Base-by-base conservation (phyloP, 2,113 vertebrate species). In the Gallinago undulata region DNA sequence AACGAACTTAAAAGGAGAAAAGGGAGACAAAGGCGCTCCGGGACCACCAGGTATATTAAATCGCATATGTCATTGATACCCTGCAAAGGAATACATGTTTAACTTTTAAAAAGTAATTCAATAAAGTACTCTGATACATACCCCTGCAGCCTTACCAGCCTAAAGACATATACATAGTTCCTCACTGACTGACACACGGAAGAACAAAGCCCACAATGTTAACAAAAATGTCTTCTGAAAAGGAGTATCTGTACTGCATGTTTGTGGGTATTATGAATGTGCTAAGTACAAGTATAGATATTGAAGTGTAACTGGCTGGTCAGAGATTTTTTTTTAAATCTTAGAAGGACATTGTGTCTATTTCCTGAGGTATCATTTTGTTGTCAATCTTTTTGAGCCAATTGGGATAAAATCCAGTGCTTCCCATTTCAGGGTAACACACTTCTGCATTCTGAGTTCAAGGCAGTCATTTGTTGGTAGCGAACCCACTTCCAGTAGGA, bases 11-110 rank as follows among this genome's bases (percentile, higher is more conserved):
- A 99, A 99, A 98, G 99, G 99, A 96, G 99, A 99, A 74, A 99
- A 99, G 69, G 99, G 99, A 43, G 98, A 99, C 39, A 97, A 96
- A 83, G 99, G 99, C 8, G 92, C 97, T 47, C 98, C 99, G 13
- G 98, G 98, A 70, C 97, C 98, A 81, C 96, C 97, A 97, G 98
- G 99, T 99, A 97, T 90, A 33, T 4, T 50, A 56, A 18, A 41
- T 63, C n/a, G 72, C 74, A 47, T 39, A 31, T 33, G 28, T 48
- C 37, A n/a, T 3, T 66, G 45, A 48, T 22, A 53, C 22, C 45
- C 66, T 50, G 28, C 50, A 35, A 62, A 82, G 23, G 14, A 68
- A 33, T 51, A 43, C 4, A 7, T 9, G 15, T 47, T 67, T 89
- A 75, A 72, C 13, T 93, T 39, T 39, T 19, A 15, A 48, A 50